Evolutionary conservation across 2,797 vertebrate species (phyloP), one percentile per base, ranked within the genome.

Genomic region (Australoheros facetus): DNA sequence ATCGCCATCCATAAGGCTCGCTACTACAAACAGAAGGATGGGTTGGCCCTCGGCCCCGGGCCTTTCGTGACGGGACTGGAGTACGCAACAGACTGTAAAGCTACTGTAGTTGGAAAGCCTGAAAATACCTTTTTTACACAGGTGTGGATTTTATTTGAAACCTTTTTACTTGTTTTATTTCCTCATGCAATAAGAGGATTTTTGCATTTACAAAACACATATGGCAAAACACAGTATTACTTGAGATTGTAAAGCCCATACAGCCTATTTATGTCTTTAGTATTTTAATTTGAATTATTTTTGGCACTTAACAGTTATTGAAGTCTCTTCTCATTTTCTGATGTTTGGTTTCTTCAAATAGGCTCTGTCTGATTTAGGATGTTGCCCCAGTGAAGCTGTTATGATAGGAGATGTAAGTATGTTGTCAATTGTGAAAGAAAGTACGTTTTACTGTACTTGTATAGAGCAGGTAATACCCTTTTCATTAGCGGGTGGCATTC

Each of bases 1-100:
- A 97, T 99, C 53, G 97, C 98, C 1, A 96, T 99, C 89, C 98
- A 99, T 78, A 99, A 99, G 91, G 98, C 97, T 64, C 95, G 98
- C 1, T 99, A 99, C 88, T 99, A 97, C 91, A 97, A 97, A 89
- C 96, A 94, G 70, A 95, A 96, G 75, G 97, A 99, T 0, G 98
- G 97, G 7, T 88, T 99, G 85, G 96, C 97, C 2, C 94, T 99
- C n/a, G 98, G 98, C 3, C 98, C 98, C 0, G 98, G 98, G 7
- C 96, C 98, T 7, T 99, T 99, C 13, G 97, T 99, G 13, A 88
- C 95, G 0, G 98, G 95, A 2, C 92, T 99, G 80, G 97, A 99
- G 87, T 98, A 97, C 0, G 97, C 98, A 0, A 93, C 98, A 0
- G 98, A 97, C 80, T 90, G 94, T 55, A 93, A 92, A 78, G 97